Conservation (phyloP, 2,113 vertebrate genomes). For the Rhombomys opimus region DNA sequence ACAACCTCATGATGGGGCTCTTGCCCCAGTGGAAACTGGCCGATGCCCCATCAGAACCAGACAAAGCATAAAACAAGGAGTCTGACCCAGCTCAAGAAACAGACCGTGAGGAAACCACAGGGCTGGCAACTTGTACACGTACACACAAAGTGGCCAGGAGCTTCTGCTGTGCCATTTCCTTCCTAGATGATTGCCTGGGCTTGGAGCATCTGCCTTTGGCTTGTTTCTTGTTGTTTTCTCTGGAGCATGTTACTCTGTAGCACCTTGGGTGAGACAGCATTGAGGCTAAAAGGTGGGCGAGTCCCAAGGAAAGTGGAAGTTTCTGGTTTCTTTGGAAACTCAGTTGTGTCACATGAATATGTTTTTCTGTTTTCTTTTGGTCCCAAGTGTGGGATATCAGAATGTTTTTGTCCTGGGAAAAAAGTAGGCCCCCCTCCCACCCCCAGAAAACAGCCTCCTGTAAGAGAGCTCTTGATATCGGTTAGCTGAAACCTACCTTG, state of each 20-base stretch:
- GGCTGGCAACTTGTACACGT: neutral
- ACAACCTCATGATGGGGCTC: neutral
- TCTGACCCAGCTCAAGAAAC: neutral
- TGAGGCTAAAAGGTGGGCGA: neutral
- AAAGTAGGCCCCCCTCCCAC: too few relatives aligned
- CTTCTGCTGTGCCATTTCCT: neutral
- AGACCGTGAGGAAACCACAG: constrained; percentile 43
- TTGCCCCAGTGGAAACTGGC: neutral
- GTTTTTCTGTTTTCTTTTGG: too few relatives aligned
- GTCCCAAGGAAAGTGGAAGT: too few relatives aligned
- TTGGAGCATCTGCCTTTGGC: neutral
- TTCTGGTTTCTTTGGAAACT: too few relatives aligned
- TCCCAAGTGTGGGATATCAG: too few relatives aligned
- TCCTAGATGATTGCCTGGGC: neutral
- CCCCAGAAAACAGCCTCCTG: too few relatives aligned
- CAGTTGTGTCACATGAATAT: too few relatives aligned
- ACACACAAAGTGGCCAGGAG: neutral
- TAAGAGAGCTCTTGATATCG: too few relatives aligned
- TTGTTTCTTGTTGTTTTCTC: neutral
- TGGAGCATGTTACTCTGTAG: neutral
- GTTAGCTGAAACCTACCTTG: too few relatives aligned
- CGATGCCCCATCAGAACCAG: neutral
- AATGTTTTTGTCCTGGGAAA: too few relatives aligned
- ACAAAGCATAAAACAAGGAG: neutral
- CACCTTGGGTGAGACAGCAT: neutral